A percentile compares a stretch with the other conserved stretches of the same genome.
phyloP scores from a whole-genome alignment of 1,140 invertebrate genomes.

The Trialeurodes vaporariorum region DNA sequence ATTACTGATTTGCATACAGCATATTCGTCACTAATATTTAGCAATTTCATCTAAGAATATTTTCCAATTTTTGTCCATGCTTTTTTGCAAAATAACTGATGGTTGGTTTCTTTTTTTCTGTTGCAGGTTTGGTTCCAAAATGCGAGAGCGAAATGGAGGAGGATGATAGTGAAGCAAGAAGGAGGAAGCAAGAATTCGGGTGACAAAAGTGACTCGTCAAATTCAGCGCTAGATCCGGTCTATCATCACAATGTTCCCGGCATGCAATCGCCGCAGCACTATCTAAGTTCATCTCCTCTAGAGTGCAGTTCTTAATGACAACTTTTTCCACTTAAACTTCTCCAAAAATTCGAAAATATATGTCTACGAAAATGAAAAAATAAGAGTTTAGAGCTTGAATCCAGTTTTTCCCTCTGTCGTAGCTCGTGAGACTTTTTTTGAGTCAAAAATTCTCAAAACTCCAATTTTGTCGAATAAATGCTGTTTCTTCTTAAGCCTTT shows the following conservation, averaged over 20 bases:
- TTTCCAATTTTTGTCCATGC: too few species aligned
- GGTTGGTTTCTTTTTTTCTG: conserved; percentile 34
- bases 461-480: too few species aligned
- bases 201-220: conserved; percentile 28
- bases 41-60: too few species aligned
- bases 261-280: conserved; percentile 22
- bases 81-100: too few species aligned
- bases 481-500: too few species aligned
- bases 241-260: conserved; percentile 21
- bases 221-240: conserved; percentile 15
- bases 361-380: neutral
- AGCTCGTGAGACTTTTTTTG: too few species aligned
- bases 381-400: neutral
- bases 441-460: too few species aligned
- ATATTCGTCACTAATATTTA: too few species aligned
- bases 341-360: neutral
- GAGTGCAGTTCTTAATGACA: conserved; percentile 22
- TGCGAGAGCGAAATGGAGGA: conserved; percentile 90
- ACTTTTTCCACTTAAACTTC: neutral
- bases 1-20: too few species aligned
- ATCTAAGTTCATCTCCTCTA: conserved; percentile 25
- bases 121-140: conserved; percentile 98
- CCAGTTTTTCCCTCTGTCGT: too few species aligned
- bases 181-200: conserved; percentile 38
- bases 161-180: conserved; percentile 79